Evolutionary conservation across 2,888 invertebrate genomes (phyloP).

Genomic region (Drosophila trichaetosa): DNA sequence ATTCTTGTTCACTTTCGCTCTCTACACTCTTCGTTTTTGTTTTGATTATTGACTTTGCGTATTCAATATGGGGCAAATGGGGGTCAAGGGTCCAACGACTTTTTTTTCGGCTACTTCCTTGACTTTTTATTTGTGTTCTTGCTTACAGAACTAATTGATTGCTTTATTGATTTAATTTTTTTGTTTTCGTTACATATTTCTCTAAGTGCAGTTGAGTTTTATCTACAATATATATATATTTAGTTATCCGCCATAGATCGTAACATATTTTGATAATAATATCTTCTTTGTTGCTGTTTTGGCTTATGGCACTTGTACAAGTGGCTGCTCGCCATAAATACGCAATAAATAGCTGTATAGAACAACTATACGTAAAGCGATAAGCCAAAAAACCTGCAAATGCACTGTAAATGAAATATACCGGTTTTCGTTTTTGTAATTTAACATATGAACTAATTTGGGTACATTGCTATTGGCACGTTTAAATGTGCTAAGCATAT

Average conservation of each 20-base stretch:
- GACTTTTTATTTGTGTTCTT: slow-evolving; percentile 3
- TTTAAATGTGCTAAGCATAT: slow-evolving; percentile 29
- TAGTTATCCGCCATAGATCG: slow-evolving; percentile 19
- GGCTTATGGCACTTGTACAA: slow-evolving; percentile 5
- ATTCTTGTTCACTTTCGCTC: slow-evolving; percentile 28
- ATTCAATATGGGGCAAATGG: background rate
- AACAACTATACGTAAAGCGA: slow-evolving; percentile 25
- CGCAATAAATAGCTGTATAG: slow-evolving; percentile 25
- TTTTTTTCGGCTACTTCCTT: slow-evolving; percentile 19
- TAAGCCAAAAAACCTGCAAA: slow-evolving; percentile 24
- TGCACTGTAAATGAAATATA: slow-evolving; percentile 27
- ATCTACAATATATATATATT: slow-evolving; percentile 18
- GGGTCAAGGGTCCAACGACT: slow-evolving; percentile 10
- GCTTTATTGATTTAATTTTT: slow-evolving; percentile 28
- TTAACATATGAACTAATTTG: slow-evolving; percentile 5
- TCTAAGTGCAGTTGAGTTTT: slow-evolving; percentile 47
- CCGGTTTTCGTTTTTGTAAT: background rate
- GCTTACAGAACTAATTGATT: slow-evolving; percentile 26
- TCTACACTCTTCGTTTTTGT: slow-evolving; percentile 56
- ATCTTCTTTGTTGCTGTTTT: slow-evolving; percentile 13
- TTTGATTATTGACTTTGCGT: slow-evolving; percentile 59
- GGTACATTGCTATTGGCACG: slow-evolving; percentile 6
- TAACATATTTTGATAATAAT: slow-evolving; percentile 27
- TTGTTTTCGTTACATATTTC: slow-evolving; percentile 20
- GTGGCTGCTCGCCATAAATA: slow-evolving; percentile 22